phyloP scores from a whole-genome alignment of 2,888 invertebrate species.

The Drosophila anomalata region DNA sequence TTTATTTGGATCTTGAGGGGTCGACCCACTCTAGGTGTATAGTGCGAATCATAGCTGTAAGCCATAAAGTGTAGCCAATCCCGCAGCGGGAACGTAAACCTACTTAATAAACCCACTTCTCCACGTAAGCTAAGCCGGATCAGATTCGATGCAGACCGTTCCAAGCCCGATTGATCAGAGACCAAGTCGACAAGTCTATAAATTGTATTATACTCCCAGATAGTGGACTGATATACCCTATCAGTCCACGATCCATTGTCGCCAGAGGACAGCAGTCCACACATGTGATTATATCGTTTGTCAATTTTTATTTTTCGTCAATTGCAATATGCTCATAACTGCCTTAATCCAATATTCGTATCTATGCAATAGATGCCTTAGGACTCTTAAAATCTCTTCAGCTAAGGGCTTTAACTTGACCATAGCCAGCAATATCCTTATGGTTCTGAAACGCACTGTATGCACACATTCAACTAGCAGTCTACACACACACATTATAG shows the following conservation, averaged over 20 bases:
- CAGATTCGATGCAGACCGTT: neutral
- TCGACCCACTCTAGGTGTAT: constrained; percentile 15
- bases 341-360: constrained; percentile 6
- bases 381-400: neutral
- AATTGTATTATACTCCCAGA: neutral
- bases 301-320: neutral
- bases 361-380: constrained; percentile 2
- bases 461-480: constrained; percentile 6
- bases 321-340: constrained; percentile 4
- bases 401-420: constrained; percentile 15
- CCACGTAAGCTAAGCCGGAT: constrained; percentile 8
- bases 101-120: neutral
- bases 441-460: constrained; percentile 34
- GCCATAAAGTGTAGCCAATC: constrained; percentile 8
- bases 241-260: too few relatives aligned
- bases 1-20: neutral
- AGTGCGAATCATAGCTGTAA: constrained; percentile 38
- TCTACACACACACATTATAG: constrained; percentile 2
- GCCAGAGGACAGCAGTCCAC: too few relatives aligned
- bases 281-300: neutral
- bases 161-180: neutral
- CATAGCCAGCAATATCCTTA: constrained; percentile 11
- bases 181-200: neutral
- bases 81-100: constrained; percentile 3
- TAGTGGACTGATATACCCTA: neutral